Evolutionary conservation across 2,888 invertebrate genomes (phyloP), one percentile per base, ranked within the genome.

Genomic region (Caenorhabditis sp.): DNA sequence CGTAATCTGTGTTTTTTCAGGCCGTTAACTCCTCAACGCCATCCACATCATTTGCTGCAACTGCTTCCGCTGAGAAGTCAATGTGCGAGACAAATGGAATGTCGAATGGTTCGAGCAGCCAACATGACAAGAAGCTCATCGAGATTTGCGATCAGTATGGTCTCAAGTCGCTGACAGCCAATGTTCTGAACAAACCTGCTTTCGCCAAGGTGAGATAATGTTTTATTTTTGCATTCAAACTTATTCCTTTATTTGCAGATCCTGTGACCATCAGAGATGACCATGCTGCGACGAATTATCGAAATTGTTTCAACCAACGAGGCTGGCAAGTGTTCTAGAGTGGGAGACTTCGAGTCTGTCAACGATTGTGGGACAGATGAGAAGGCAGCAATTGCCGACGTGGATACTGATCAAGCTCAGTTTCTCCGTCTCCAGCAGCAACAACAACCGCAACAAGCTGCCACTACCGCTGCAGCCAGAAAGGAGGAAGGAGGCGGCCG

Each of bases 81-180:
- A 95, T 97, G 89, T 98, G 98, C 2, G 95, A 96, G 68, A 98
- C 98, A 97, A 98, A 98, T 97, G 95, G 95, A 82, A 95, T 96
- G 32, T 98, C 97, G 8, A 74, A 76, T 35, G 90, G 90, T 56
- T 90, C 90, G 90, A 83, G 82, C 9, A 82, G 71, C 1, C 94
- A 95, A 87, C 98, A 99, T 92, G 99, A 99, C 92, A 95, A 95
- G 91, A 96, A 98, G 91, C 94, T 99, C 62, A 94, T 99, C 22
- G 93, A 95, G 64, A 98, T 97, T 18, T 97, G 97, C 60, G 81
- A 86, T 70, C 78, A 85, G 44, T 58, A 72, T 35, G 87, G 87
- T 35, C 68, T 87, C 51, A 89, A 89, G 44, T 83, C 82, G 32
- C 71, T 90, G 53, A 69, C 85, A 6, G 72, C 77, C 11, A 87